Evolutionary conservation across 1,140 invertebrate genomes (phyloP).

Genomic region (Drosophila pseudoobscura): DNA sequence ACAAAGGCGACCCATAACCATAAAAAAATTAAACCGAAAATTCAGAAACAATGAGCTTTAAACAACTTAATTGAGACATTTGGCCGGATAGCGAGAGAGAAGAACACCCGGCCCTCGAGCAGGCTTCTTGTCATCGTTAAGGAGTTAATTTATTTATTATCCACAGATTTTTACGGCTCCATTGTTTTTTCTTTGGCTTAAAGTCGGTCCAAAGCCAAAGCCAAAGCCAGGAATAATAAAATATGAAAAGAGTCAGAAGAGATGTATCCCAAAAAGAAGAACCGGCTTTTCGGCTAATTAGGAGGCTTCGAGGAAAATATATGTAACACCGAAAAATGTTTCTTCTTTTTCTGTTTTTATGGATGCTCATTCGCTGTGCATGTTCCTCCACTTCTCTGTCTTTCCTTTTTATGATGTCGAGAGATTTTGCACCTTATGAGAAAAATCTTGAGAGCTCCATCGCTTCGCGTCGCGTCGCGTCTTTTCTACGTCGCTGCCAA

Average conservation of each 20-base stretch:
- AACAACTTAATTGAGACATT: constrained; percentile 78
- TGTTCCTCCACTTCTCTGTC: constrained; percentile 49
- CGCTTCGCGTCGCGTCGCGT: constrained; percentile 11
- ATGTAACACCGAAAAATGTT: constrained; percentile 50
- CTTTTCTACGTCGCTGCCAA: constrained; percentile 56
- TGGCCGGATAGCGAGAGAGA: constrained; percentile 24
- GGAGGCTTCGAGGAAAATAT: constrained; percentile 53
- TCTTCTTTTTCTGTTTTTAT: constrained; percentile 54
- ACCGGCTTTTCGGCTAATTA: constrained; percentile 55
- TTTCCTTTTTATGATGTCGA: constrained; percentile 69
- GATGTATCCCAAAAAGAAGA: constrained; percentile 15
- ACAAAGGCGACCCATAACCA: constrained; percentile 56
- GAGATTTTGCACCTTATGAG: constrained; percentile 81
- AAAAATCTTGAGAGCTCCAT: constrained; percentile 59
- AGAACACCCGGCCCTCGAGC: constrained; percentile 8
- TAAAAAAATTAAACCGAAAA: constrained; percentile 74
- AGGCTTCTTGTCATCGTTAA: constrained; percentile 73
- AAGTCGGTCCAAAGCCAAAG: not conserved
- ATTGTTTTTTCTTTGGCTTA: constrained; percentile 53
- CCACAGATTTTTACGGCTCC: constrained; percentile 67
- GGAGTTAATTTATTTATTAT: constrained; percentile 81
- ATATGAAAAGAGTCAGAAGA: constrained; percentile 30
- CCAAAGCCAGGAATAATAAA: constrained; percentile 44
- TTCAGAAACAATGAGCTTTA: constrained; percentile 70
- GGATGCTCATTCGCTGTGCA: constrained; percentile 69